Evolutionary conservation across 2,888 invertebrate species (phyloP), one percentile per base, ranked within the genome.

Genomic region (Maniola hyperantus): DNA sequence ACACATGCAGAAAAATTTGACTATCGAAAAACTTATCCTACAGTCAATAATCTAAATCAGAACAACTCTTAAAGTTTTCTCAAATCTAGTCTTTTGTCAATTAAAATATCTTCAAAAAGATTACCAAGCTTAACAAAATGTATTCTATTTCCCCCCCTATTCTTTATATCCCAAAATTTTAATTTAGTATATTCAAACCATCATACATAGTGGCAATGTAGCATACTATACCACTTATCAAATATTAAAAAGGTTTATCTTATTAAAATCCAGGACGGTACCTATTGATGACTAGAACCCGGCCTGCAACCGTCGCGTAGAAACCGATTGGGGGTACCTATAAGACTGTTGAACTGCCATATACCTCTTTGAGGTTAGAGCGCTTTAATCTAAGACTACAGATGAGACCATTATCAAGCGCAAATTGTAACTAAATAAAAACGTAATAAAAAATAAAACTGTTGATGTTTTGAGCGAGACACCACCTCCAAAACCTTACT

Each of bases 191-290:
- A 58, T 39, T 64, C 51, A 62, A 60, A 68, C 46, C 65, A 48
- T 62, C 65, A 67, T 62, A 63, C 70, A 70, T 71, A 71, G 67
- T 71, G 69, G 69, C 68, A 68, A 68, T 13, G 61, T 65, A 65
- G 71, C 69, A 66, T 59, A 67, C 55, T 73, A 69, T 67, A 71
- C 71, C 73, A 68, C 72, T 72, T 71, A 70, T 71, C 76, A 74
- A 74, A 74, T 68, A 64, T 11, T 13, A 10, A 15, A 6, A 5
- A 39, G 11, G 4, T 39, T 11, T 11, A 2, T 39, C 39, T 11
- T 4, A 39, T 11, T 39, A 11, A 11, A 11, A 39, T 39, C 10
- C 39, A 11, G 4, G 39, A 11, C 39, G 10, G 39, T 2, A 39
- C 26, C 26, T 26, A 1, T 4, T 2, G 8, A 39, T 39, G 11